A percentile compares a stretch with the other conserved stretches of the same genome.
These are phyloP conservation scores for Steinernema feltiae DNA, from an alignment of 1,140 invertebrate species.

Conservation along the genomic window DNA sequence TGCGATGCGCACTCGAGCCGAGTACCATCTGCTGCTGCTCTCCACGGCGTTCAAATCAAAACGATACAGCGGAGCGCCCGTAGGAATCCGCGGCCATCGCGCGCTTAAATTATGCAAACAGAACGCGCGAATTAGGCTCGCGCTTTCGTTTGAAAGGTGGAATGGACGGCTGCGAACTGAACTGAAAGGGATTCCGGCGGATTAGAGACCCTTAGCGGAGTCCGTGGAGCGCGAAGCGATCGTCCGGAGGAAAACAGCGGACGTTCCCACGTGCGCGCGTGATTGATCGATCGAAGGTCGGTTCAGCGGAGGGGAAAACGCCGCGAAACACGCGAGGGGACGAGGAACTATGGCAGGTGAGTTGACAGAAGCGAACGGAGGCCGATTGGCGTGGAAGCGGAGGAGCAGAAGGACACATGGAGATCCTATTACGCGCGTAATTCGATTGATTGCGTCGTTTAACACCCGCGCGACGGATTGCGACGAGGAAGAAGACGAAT, in stretches of 20 bases:
- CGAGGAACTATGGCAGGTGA: neutral
- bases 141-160: neutral
- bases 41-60: neutral
- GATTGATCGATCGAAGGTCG: neutral
- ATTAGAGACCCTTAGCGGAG: neutral
- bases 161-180: neutral
- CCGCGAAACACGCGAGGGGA: neutral
- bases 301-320: neutral
- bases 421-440: neutral
- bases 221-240: neutral
- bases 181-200: neutral
- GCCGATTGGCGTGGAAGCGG: neutral
- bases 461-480: constrained; percentile 1
- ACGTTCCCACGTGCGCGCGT: neutral
- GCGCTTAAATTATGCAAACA: neutral
- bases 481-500: neutral
- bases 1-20: neutral
- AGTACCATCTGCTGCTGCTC: neutral
- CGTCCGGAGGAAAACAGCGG: neutral
- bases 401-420: neutral
- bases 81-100: neutral
- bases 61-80: neutral
- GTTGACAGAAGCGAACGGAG: neutral
- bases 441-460: constrained; percentile 15
- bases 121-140: neutral